Conservation (phyloP, 2,113 vertebrate species). For the Notothenia coriiceps region DNA sequence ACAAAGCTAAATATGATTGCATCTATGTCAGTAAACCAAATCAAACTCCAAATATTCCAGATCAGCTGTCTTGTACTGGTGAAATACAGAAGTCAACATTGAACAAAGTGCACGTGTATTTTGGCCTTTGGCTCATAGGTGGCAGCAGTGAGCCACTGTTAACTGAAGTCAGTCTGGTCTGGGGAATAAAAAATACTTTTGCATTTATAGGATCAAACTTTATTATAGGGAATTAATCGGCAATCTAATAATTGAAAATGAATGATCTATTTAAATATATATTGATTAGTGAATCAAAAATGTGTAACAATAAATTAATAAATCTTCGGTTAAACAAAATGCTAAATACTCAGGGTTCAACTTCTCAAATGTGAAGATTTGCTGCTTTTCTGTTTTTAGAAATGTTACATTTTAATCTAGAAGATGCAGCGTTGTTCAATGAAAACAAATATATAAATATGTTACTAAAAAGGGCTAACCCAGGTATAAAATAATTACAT, state of each 20-base stretch:
- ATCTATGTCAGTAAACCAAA: conserved; percentile 56
- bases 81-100: conserved; percentile 23
- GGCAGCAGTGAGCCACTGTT: conserved; percentile 89
- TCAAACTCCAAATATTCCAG: conserved; percentile 58
- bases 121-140: conserved; percentile 82
- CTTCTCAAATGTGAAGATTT: not conserved
- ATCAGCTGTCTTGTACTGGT: conserved; percentile 32
- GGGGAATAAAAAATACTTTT: not conserved
- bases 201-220: not conserved
- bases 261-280: not conserved
- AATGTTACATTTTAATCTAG: not conserved
- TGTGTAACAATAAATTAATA: not conserved
- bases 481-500: not conserved
- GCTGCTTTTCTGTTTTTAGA: not conserved
- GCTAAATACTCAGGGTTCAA: not conserved
- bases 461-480: not conserved
- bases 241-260: not conserved
- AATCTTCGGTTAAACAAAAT: not conserved
- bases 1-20: conserved; percentile 59
- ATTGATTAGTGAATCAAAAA: not conserved
- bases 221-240: not conserved
- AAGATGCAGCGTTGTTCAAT: not conserved
- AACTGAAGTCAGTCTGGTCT: not conserved
- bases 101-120: conserved; percentile 52
- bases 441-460: too few relatives aligned